Conservation (phyloP, 1,140 invertebrate genomes). For the Acromyrmex charruanus region DNA sequence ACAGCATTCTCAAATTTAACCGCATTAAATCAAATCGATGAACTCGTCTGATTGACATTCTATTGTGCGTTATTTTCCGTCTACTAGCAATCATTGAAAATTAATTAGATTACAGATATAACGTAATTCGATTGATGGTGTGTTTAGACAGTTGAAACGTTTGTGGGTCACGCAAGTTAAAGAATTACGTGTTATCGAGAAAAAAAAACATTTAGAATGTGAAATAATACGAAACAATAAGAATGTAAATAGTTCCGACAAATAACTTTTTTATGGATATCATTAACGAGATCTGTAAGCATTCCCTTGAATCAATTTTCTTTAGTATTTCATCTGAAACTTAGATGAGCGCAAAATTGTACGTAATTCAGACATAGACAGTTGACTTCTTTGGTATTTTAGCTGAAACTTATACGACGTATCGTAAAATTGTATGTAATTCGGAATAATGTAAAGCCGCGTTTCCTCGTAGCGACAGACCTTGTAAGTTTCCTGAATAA, state of each 20-base stretch:
- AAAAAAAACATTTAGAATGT: neutral
- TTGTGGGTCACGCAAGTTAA: neutral
- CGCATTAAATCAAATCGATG: conserved; percentile 8
- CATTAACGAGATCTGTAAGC: neutral
- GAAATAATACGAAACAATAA: neutral
- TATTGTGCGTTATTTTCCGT: neutral
- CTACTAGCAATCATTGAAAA: neutral
- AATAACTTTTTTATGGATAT: neutral
- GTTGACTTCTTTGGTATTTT: conserved; percentile 27
- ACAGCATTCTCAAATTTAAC: conserved; percentile 23
- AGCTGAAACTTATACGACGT: neutral
- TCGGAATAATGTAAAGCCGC: conserved; percentile 41
- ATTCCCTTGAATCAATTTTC: neutral
- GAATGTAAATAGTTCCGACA: too few species aligned
- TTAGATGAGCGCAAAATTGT: neutral
- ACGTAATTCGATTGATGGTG: neutral
- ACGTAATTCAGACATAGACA: too few species aligned
- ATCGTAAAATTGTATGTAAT: conserved; percentile 31
- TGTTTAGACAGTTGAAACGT: neutral
- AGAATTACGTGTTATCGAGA: neutral
- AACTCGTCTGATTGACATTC: conserved; percentile 21
- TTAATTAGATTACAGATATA: conserved; percentile 11
- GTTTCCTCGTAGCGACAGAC: conserved; percentile 2
- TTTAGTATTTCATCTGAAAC: neutral
- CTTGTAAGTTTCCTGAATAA: conserved; percentile 58